Base-by-base conservation (phyloP, 2,113 vertebrate species). In the Strix uralensis region DNA sequence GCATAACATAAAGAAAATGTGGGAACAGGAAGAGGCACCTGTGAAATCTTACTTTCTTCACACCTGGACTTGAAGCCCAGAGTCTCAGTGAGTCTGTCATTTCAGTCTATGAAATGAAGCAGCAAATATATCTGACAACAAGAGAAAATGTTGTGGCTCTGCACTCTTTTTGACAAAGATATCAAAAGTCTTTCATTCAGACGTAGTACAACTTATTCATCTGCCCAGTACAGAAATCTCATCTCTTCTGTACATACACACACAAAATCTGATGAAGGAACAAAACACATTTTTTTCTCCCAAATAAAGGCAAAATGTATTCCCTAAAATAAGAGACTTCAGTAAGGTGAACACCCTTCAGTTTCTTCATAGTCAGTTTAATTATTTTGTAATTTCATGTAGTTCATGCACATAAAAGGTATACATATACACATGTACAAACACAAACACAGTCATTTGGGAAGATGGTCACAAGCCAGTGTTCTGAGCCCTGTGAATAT, bases 211-310 rank as follows among this genome's bases (percentile, higher is more conserved):
- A 84, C 3, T 0, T 77, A 40, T 65, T 75, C 29, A 46, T 80
- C 40, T 70, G 3, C 13, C 10, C 34, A 47, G 9, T 21, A 16
- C 0, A 52, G 34, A 74, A 84, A 61, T 78, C 27, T 71, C n/a
- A 52, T 19, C 15, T 44, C 34, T 86, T 63, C 29, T 70, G 40
- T 38, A 42, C 26, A 13, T 21, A 19, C 3, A 49, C 5, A 18
- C 9, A 22, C 7, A 46, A 73, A 81, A 66, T 59, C 29, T 78
- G 1, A 1, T 58, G 19, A 86, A 86, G 30, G 8, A 83, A 61
- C 1, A 34, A 40, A 59, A 34, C 2, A 34, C 0, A 0, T 17
- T 10, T 51, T 15, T 73, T 77, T 51, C 32, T 59, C 38, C 32
- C 27, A 78, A 58, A 74, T 38, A 79, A 85, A 78, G 13, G 7